A percentile compares a stretch with the other conserved stretches of the same genome.
Conservation (phyloP, 2,888 invertebrate species). For the Steinernema scapterisci region DNA sequence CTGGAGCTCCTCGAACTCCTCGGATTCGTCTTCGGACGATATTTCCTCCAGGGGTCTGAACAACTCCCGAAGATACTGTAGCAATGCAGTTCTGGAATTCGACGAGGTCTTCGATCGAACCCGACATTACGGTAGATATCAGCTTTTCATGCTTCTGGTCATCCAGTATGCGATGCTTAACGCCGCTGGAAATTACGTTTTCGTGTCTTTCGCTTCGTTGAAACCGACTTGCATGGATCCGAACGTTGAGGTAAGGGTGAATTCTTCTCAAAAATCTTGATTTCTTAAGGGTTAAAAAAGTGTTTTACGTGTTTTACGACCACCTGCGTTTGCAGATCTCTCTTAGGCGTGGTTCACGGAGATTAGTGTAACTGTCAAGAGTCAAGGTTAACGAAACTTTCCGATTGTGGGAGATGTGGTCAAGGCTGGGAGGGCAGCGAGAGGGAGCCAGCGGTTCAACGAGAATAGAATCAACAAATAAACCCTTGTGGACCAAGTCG, state of each 20-base stretch:
- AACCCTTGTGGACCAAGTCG: too few relatives aligned
- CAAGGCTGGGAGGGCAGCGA: too few relatives aligned
- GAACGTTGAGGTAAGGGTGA: neutral
- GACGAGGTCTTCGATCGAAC: slow-evolving; percentile 45
- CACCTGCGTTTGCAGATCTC: too few relatives aligned
- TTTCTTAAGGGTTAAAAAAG: neutral
- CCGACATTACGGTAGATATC: slow-evolving; percentile 45
- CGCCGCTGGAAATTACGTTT: slow-evolving; percentile 48
- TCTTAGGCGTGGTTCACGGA: too few relatives aligned
- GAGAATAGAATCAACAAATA: too few relatives aligned
- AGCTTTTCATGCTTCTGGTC: slow-evolving; percentile 43
- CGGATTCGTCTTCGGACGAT: neutral
- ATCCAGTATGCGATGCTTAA: slow-evolving; percentile 49
- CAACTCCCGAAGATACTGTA: neutral
- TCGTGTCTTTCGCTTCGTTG: slow-evolving; percentile 46
- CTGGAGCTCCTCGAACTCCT: neutral
- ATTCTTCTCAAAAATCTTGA: too few relatives aligned
- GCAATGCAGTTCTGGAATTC: slow-evolving; percentile 34
- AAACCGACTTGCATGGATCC: slow-evolving; percentile 37
- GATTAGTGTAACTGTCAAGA: too few relatives aligned
- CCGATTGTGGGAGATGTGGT: too few relatives aligned
- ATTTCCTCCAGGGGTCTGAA: neutral
- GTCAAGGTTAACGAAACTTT: too few relatives aligned
- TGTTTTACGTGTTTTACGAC: neutral
- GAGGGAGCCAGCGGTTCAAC: too few relatives aligned